Evolutionary conservation across 1,140 invertebrate species (phyloP).

Genomic region (Rhagoletis zephyria): DNA sequence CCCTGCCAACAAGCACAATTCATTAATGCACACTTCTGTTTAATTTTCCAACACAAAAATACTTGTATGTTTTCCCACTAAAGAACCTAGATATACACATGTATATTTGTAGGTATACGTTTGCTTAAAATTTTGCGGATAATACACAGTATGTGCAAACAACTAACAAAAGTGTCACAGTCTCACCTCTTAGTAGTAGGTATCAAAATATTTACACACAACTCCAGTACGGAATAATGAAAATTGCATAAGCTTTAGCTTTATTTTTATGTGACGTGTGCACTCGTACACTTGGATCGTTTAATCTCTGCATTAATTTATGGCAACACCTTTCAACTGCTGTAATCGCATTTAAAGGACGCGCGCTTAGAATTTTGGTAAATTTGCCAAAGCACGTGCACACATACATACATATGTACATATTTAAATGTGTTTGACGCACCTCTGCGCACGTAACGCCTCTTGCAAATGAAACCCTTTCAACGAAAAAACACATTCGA

Average conservation of each 20-base stretch:
- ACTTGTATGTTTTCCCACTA: too few relatives aligned
- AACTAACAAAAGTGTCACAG: too few relatives aligned
- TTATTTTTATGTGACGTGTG: neutral
- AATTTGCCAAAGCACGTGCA: neutral
- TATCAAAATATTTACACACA: neutral
- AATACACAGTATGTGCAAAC: too few relatives aligned
- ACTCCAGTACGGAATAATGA: neutral
- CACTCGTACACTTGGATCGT: neutral
- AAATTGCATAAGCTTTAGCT: neutral
- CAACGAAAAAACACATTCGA: neutral
- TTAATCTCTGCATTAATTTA: constrained; percentile 36
- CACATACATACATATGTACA: neutral
- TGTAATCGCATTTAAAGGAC: constrained; percentile 3
- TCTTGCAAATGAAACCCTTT: neutral
- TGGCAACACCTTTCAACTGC: constrained; percentile 29
- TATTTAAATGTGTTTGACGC: neutral
- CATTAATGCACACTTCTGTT: too few relatives aligned
- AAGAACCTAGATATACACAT: too few relatives aligned
- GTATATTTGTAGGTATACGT: too few relatives aligned
- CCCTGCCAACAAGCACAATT: too few relatives aligned
- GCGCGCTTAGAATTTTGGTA: neutral
- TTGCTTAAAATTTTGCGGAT: too few relatives aligned
- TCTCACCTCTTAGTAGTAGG: too few relatives aligned
- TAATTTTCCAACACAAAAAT: too few relatives aligned
- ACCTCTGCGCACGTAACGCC: neutral